Evolutionary conservation across 2,888 invertebrate genomes (phyloP).

Genomic region (Hypercompe scribonia): DNA sequence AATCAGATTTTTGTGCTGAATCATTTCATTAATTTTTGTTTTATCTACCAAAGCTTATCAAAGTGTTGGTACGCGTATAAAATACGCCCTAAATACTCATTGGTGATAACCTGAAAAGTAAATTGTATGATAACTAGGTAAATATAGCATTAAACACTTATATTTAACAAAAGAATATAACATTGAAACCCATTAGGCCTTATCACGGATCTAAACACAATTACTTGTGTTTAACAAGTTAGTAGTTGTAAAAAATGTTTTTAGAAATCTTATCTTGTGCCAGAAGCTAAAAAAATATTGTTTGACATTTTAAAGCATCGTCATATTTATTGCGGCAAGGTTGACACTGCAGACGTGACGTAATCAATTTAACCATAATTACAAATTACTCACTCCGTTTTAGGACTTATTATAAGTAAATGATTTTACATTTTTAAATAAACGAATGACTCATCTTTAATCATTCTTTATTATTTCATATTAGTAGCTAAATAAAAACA

Average conservation of each 20-base stretch:
- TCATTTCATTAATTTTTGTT: neutral
- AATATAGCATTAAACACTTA: neutral
- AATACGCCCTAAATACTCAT: neutral
- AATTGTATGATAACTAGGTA: no score
- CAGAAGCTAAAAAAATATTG: neutral
- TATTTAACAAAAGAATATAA: neutral
- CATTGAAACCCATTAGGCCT: neutral
- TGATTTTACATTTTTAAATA: neutral
- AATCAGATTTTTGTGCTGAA: neutral
- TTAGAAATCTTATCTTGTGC: neutral
- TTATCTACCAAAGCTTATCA: neutral
- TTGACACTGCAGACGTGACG: conserved; percentile 1
- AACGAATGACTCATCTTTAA: neutral
- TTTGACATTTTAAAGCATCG: conserved; percentile 3
- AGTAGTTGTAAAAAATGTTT: neutral
- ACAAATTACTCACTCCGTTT: neutral
- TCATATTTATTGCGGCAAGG: neutral
- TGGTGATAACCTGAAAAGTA: neutral
- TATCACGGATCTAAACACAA: neutral
- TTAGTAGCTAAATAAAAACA: neutral
- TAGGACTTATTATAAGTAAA: no score
- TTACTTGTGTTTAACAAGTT: neutral
- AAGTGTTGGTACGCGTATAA: neutral
- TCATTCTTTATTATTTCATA: neutral
- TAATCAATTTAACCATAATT: neutral